Percentiles rank a stretch among this genome's conserved stretches.
These are phyloP conservation scores for Phylloscopus trochilus DNA, from an alignment of 2,113 vertebrate genomes.

Conservation along the genomic window DNA sequence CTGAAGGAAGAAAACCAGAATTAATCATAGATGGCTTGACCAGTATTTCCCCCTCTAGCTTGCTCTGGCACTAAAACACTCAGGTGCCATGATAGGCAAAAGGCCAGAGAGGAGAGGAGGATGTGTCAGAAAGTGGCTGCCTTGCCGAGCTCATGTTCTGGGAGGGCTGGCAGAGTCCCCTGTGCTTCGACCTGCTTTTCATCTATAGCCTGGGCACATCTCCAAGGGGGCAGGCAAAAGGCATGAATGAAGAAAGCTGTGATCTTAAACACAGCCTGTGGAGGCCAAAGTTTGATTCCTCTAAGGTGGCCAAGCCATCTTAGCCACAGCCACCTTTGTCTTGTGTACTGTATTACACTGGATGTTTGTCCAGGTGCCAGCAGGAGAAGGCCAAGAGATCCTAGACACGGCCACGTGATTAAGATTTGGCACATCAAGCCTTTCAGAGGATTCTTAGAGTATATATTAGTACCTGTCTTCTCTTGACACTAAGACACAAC, in stretches of 20 bases:
- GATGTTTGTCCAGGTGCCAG: background rate
- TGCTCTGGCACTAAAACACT: background rate
- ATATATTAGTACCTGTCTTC: background rate
- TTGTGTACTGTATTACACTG: background rate
- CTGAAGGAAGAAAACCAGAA: background rate
- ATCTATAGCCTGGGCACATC: background rate
- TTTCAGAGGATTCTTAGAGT: background rate
- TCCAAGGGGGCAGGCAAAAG: background rate
- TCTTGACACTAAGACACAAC: background rate
- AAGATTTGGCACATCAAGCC: background rate
- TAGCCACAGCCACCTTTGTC: background rate
- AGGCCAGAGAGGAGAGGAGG: background rate
- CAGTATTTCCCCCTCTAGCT: background rate
- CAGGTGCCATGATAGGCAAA: background rate
- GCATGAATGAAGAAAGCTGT: background rate
- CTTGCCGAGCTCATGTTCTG: background rate
- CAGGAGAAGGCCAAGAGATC: background rate
- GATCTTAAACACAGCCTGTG: background rate
- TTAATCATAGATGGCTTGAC: background rate
- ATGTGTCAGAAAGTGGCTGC: background rate
- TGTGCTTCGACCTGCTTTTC: rapidly evolving
- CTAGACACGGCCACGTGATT: background rate
- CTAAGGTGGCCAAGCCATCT: background rate
- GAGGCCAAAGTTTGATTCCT: background rate
- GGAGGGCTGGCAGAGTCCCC: background rate